Evolutionary conservation across 2,797 vertebrate species (phyloP).

Genomic region (Gymnoscopelus braueri): DNA sequence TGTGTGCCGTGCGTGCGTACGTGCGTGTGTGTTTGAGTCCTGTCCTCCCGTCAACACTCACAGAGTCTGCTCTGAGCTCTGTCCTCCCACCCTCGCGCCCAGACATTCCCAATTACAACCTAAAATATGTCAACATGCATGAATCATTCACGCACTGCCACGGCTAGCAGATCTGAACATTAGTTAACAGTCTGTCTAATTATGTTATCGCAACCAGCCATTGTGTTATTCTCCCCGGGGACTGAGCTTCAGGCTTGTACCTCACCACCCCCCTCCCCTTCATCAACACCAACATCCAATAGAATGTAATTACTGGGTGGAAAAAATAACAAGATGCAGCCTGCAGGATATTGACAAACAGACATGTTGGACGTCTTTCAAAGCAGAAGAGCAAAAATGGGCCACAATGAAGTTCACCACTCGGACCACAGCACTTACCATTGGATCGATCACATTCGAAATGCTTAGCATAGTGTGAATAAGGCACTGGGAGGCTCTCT

Average conservation of each 20-base stretch:
- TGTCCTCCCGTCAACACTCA: constrained; percentile 1
- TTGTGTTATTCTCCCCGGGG: constrained; percentile 39
- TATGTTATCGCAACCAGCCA: constrained; percentile 56
- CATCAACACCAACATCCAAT: constrained; percentile 42
- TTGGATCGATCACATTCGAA: constrained; percentile 47
- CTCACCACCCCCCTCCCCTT: constrained; percentile 27
- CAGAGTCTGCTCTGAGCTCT: constrained; percentile 18
- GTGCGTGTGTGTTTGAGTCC: too few relatives aligned
- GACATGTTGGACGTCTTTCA: constrained; percentile 32
- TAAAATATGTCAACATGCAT: constrained; percentile 46
- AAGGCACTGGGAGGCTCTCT: background rate
- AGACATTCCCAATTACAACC: constrained; percentile 27
- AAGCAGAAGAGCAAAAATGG: constrained; percentile 19
- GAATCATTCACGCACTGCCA: constrained; percentile 36
- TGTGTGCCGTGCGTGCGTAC: too few relatives aligned
- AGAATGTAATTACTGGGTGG: constrained; percentile 42
- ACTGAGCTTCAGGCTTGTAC: constrained; percentile 8
- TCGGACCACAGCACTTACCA: constrained; percentile 27
- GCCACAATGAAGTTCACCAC: constrained; percentile 31
- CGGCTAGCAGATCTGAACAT: constrained; percentile 64
- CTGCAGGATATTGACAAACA: constrained; percentile 36
- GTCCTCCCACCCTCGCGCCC: constrained; percentile 18
- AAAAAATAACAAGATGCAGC: constrained; percentile 11
- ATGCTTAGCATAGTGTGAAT: constrained; percentile 8
- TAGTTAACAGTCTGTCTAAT: constrained; percentile 66